phyloP scores from a whole-genome alignment of 2,797 vertebrate genomes.

The Rhinoraja longicauda region DNA sequence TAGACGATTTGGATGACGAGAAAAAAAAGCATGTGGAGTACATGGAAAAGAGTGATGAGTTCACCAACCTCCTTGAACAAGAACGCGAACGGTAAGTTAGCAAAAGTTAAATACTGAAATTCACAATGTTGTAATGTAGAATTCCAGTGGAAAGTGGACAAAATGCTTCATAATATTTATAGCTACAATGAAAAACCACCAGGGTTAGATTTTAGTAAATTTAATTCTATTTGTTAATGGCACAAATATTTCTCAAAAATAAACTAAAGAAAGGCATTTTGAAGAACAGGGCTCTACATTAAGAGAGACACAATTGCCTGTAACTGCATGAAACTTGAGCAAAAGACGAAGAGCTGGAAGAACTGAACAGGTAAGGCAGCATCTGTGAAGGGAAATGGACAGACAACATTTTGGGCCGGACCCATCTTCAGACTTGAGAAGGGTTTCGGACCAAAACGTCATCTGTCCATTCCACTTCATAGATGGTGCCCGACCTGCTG shows the following conservation, averaged over 20 bases:
- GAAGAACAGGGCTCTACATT: neutral
- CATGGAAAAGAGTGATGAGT: constrained; percentile 86
- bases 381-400: no score
- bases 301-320: no score
- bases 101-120: neutral
- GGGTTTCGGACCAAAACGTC: no score
- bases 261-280: neutral
- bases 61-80: constrained; percentile 86
- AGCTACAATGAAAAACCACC: neutral
- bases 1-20: constrained; percentile 81
- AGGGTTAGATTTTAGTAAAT: neutral
- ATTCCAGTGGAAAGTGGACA: neutral
- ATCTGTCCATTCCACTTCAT: no score
- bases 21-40: constrained; percentile 87
- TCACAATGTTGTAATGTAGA: neutral
- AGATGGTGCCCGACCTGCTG: no score
- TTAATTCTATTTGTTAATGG: neutral
- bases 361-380: no score
- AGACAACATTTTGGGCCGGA: no score
- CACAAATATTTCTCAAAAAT: neutral
- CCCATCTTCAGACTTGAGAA: no score
- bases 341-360: no score
- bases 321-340: no score
- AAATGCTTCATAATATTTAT: neutral
- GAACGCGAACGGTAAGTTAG: constrained; percentile 80